Evolutionary conservation across 2,113 vertebrate species (phyloP).

Genomic region (Neolamprologus kungweensis): DNA sequence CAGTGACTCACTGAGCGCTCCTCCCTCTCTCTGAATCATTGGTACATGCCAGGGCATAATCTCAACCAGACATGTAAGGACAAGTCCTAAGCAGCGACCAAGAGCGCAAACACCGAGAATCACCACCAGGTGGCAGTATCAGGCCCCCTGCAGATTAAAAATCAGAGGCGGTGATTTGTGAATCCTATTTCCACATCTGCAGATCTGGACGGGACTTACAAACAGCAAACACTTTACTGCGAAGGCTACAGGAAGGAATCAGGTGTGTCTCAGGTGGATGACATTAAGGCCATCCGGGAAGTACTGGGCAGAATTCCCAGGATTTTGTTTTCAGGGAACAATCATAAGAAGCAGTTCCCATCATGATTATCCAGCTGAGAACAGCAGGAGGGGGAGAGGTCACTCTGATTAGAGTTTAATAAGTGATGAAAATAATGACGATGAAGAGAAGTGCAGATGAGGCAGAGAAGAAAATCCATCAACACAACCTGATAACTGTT

Average conservation of each 20-base stretch:
- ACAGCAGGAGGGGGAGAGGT: background rate
- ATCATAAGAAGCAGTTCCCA: background rate
- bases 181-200: background rate
- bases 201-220: background rate
- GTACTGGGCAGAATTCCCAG: background rate
- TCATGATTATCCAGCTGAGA: background rate
- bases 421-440: background rate
- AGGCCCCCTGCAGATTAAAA: background rate
- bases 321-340: background rate
- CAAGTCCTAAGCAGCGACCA: slow-evolving; percentile 27
- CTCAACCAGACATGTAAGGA: slow-evolving; percentile 46
- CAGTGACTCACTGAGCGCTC: slow-evolving; percentile 28
- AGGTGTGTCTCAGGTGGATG: background rate
- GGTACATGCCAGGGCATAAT: slow-evolving; percentile 68
- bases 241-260: background rate
- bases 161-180: background rate
- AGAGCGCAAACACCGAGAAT: background rate
- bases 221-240: background rate
- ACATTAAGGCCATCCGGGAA: background rate
- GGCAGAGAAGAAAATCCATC: background rate
- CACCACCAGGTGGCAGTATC: slow-evolving; percentile 23
- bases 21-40: background rate
- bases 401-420: background rate
- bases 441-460: background rate
- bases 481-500: background rate